Conservation (phyloP, 1,140 invertebrate species). For the Bombus vancouverensis region DNA sequence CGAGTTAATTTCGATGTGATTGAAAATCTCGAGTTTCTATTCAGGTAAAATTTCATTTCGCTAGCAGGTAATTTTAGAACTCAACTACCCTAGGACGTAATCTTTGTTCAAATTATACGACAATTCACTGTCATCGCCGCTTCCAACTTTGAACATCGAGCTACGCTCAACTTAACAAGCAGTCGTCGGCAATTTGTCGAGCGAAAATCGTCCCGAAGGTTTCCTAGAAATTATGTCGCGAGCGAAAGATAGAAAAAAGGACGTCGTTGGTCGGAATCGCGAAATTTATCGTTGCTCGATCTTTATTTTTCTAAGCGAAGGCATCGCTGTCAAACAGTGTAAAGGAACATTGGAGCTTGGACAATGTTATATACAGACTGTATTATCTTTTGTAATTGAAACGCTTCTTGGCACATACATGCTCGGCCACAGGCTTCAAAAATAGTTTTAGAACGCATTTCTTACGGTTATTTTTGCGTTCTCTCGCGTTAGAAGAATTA, state of each 20-base stretch:
- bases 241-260: too few relatives aligned
- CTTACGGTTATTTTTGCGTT: neutral
- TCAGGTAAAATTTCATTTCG: neutral
- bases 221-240: neutral
- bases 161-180: neutral
- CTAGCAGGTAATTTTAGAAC: neutral
- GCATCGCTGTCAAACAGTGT: slow-evolving; percentile 3
- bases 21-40: neutral
- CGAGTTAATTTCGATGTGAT: too few relatives aligned
- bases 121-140: too few relatives aligned
- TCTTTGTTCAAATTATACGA: too few relatives aligned
- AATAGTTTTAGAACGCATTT: neutral
- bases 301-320: slow-evolving; percentile 13
- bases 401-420: slow-evolving; percentile 22
- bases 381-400: slow-evolving; percentile 31
- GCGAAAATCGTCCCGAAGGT: neutral
- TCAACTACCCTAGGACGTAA: neutral
- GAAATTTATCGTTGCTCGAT: neutral
- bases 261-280: neutral
- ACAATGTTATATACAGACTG: neutral
- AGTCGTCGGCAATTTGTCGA: neutral
- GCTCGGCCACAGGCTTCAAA: neutral
- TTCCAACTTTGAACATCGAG: too few relatives aligned
- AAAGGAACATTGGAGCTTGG: neutral
- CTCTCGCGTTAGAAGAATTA: neutral